These are phyloP conservation scores for Colinus virginianus DNA, from an alignment of 2,113 vertebrate genomes.

Conservation along the genomic window DNA sequence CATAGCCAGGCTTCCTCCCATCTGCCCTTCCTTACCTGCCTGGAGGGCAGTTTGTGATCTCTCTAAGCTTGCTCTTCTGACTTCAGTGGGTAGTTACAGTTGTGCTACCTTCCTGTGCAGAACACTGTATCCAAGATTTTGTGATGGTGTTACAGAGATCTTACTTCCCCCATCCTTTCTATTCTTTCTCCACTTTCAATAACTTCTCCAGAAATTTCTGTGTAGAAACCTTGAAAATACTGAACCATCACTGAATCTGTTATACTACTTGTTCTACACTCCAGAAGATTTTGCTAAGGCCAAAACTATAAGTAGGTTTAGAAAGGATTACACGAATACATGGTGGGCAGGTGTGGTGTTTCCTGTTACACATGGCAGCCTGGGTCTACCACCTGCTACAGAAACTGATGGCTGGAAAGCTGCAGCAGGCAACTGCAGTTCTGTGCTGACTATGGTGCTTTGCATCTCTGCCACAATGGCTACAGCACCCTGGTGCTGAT, in stretches of 20 bases:
- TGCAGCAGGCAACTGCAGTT: not conserved
- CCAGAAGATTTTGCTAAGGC: not conserved
- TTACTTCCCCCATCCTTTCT: not conserved
- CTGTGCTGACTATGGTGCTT: not conserved
- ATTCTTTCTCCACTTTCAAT: conserved; percentile 3
- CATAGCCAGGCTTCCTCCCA: not conserved
- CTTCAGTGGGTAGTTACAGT: not conserved
- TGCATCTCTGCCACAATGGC: not conserved
- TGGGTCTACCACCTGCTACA: not conserved
- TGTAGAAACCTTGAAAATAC: conserved; percentile 48
- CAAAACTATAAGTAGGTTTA: conserved; percentile 1
- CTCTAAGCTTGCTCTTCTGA: not conserved
- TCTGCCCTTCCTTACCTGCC: not conserved
- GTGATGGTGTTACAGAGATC: not conserved
- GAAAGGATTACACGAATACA: conserved; percentile 37
- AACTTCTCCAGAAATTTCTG: conserved; percentile 7
- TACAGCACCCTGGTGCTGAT: not conserved
- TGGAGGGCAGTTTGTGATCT: not conserved
- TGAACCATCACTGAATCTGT: not conserved
- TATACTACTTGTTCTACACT: conserved; percentile 1
- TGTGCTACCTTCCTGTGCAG: not conserved
- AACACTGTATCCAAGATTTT: not conserved
- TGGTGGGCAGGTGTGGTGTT: conserved; percentile 22
- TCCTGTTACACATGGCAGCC: not conserved
- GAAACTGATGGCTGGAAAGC: not conserved